Percentiles rank a stretch among this genome's conserved stretches.
Evolutionary conservation across 2,113 vertebrate species (phyloP).

Genomic region (Oncorhynchus keta): DNA sequence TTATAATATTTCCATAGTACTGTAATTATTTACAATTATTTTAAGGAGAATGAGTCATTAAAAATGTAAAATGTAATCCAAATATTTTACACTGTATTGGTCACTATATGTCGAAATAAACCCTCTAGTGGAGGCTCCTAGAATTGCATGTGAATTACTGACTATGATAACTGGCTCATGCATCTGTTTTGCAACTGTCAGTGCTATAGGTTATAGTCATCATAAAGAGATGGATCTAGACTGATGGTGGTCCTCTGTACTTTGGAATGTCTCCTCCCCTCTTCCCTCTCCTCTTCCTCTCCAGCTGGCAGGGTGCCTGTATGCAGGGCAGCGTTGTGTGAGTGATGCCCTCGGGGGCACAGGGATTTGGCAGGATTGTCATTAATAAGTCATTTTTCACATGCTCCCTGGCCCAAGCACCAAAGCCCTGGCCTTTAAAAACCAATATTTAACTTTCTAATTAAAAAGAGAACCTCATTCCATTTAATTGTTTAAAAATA

Average conservation of each 20-base stretch:
- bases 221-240: no score
- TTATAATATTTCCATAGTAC: no score
- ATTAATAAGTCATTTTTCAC: constrained; percentile 42
- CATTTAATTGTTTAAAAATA: constrained; percentile 5
- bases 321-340: constrained; percentile 4
- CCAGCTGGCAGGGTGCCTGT: constrained; percentile 14
- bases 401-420: constrained; percentile 18
- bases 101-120: constrained; percentile 37
- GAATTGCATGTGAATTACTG: constrained; percentile 25
- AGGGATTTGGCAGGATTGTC: constrained; percentile 29
- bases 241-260: no score
- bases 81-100: no score
- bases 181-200: no score
- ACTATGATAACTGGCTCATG: no score
- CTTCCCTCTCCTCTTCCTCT: background rate
- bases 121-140: constrained; percentile 55
- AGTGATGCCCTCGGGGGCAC: constrained; percentile 37
- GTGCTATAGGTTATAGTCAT: no score
- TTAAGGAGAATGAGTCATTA: no score
- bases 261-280: constrained; percentile 5
- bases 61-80: no score
- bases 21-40: no score
- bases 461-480: constrained; percentile 22
- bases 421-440: constrained; percentile 30
- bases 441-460: constrained; percentile 33